Evolutionary conservation across 1,140 invertebrate species (phyloP).

Genomic region (Dysdera silvatica): DNA sequence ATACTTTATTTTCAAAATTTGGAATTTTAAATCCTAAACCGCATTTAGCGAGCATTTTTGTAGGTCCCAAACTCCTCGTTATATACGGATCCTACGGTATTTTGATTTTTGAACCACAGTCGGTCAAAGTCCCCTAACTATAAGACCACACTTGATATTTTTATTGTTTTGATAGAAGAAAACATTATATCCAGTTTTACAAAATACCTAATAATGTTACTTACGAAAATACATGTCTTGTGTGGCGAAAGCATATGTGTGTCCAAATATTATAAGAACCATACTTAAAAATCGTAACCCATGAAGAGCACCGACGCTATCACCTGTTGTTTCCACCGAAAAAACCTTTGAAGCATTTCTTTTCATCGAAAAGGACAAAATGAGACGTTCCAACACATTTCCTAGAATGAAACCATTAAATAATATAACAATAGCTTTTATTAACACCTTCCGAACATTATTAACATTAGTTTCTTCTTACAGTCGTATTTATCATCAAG

Average conservation of each 20-base stretch:
- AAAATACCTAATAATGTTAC: neutral
- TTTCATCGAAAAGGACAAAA: constrained; percentile 26
- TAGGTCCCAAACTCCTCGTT: neutral
- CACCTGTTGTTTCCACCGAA: neutral
- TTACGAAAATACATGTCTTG: constrained; percentile 33
- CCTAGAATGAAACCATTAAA: too few relatives aligned
- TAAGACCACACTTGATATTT: neutral
- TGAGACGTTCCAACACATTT: too few relatives aligned
- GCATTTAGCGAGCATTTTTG: neutral
- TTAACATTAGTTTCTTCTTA: too few relatives aligned
- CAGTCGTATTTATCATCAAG: too few relatives aligned
- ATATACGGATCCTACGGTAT: neutral
- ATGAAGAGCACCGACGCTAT: constrained; percentile 30
- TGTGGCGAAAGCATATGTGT: constrained; percentile 35
- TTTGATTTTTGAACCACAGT: neutral
- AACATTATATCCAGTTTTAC: neutral
- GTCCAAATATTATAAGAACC: constrained; percentile 35
- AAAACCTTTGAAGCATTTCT: constrained; percentile 24
- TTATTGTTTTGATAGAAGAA: neutral
- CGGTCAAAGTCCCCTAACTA: neutral
- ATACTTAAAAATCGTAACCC: constrained; percentile 35
- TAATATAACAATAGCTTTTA: too few relatives aligned
- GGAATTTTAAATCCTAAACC: neutral
- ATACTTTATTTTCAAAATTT: too few relatives aligned
- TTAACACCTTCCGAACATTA: too few relatives aligned